Base-by-base conservation (phyloP, 2,888 invertebrate species). In the Actias luna region DNA sequence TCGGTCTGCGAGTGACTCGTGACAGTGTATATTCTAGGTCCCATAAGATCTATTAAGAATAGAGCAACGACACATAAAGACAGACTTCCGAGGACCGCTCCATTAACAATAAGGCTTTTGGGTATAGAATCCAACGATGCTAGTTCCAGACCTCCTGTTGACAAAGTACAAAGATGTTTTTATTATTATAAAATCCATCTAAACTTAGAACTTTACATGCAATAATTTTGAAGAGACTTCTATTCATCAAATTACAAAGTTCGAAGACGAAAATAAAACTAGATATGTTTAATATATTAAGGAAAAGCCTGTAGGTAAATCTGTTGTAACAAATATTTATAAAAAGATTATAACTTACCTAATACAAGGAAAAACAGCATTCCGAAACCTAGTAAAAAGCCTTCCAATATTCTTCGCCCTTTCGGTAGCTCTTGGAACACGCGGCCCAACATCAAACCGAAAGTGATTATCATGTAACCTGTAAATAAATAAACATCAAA, bases 61-160 rank as follows among this genome's bases (percentile, higher is more conserved):
- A 96, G 85, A 0, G 94, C 93, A 0, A 95, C 96, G 1, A 95
- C 95, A 1, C 95, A 72, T 27, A 96, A 86, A 2, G 96, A 94
- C 16, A 96, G 84, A 1, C 94, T 92, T 3, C 96, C 96, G 22
- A 96, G 92, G 16, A 96, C 94, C 0, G 95, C 94, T 0, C 96
- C 96, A 82, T 96, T 96, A 74, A 95, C 95, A 31, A 95, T 85
- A 71, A 96, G 85, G 64, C 94, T 93, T 14, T 90, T 87, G 0
- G 96, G 96, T 3, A 96, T 94, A 18, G 95, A 95, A 76, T 96
- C 96, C 74, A 96, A 85, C 4, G 96, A 94, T 3, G 95, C 95
- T 65, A 96, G 90, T 66, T 95, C 94, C 72, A 96, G 87, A 69
- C 95, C 95, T 75, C 96, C 95, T 94, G 78, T 5, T 50, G 12